Conservation (phyloP, 2,797 vertebrate genomes). For the Danio jaintianensis region DNA sequence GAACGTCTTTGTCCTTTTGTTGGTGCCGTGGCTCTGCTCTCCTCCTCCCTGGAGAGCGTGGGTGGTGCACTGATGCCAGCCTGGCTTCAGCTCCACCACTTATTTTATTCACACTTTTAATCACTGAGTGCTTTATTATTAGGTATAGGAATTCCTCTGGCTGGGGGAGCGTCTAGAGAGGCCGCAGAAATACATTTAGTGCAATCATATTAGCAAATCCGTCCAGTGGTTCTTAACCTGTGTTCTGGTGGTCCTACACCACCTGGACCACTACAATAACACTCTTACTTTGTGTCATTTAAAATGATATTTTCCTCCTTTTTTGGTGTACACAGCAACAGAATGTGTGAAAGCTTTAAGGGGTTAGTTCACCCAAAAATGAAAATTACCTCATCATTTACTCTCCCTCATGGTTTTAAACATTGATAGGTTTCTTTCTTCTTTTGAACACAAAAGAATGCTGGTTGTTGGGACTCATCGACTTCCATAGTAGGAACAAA, state of each 20-base stretch:
- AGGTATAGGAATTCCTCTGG: conserved; percentile 78
- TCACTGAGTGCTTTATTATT: conserved; percentile 86
- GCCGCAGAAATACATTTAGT: conserved; percentile 78
- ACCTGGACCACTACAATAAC: conserved; percentile 46
- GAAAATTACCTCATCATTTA: too few species aligned
- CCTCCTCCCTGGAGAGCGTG: conserved; percentile 75
- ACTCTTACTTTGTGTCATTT: neutral
- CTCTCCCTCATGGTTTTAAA: too few species aligned
- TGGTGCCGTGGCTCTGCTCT: conserved; percentile 69
- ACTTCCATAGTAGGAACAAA: too few species aligned
- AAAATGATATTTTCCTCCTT: neutral
- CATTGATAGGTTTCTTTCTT: too few species aligned
- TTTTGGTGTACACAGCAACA: neutral
- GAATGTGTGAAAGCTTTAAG: neutral
- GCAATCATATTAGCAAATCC: conserved; percentile 83
- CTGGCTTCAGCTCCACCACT: conserved; percentile 80
- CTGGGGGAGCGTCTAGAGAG: conserved; percentile 77
- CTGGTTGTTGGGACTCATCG: too few species aligned
- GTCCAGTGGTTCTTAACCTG: conserved; percentile 80
- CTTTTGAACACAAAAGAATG: too few species aligned
- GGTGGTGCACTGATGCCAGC: conserved; percentile 78
- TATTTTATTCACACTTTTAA: conserved; percentile 86
- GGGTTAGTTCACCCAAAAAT: too few species aligned
- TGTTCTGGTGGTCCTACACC: conserved; percentile 75
- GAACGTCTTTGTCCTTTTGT: conserved; percentile 82